Percentiles rank a stretch among this genome's conserved stretches.
Evolutionary conservation across 2,113 vertebrate species (phyloP).

Genomic region (Anhinga rufa): DNA sequence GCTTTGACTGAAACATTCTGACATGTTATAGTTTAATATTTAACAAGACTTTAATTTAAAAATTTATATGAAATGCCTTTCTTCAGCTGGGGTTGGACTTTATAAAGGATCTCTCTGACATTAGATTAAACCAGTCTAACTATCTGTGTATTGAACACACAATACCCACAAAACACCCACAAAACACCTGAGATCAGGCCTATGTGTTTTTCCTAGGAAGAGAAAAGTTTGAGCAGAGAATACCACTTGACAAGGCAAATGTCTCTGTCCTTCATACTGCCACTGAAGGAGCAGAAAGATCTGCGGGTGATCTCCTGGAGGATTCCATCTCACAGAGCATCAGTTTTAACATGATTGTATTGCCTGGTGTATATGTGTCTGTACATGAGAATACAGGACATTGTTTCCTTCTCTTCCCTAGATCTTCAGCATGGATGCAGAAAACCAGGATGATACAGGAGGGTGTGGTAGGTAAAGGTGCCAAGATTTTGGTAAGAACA

Average conservation of each 20-base stretch:
- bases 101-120: neutral
- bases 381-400: neutral
- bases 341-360: rapidly evolving
- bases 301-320: rapidly evolving
- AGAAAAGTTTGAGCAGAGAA: neutral
- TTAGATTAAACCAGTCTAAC: neutral
- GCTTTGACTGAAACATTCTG: neutral
- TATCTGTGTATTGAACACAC: neutral
- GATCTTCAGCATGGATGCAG: neutral
- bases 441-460: neutral
- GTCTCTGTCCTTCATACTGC: neutral
- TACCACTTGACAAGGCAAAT: neutral
- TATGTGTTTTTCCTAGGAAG: neutral
- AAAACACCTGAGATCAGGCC: neutral
- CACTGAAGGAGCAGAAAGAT: neutral
- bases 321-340: neutral
- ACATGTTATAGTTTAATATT: neutral
- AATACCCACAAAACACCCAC: neutral
- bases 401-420: neutral
- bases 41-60: neutral
- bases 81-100: neutral
- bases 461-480: neutral
- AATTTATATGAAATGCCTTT: neutral
- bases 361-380: neutral
- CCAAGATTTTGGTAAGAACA: neutral